These are phyloP conservation scores for Aegotheles bennettii DNA, from an alignment of 2,113 vertebrate species.

Conservation along the genomic window DNA sequence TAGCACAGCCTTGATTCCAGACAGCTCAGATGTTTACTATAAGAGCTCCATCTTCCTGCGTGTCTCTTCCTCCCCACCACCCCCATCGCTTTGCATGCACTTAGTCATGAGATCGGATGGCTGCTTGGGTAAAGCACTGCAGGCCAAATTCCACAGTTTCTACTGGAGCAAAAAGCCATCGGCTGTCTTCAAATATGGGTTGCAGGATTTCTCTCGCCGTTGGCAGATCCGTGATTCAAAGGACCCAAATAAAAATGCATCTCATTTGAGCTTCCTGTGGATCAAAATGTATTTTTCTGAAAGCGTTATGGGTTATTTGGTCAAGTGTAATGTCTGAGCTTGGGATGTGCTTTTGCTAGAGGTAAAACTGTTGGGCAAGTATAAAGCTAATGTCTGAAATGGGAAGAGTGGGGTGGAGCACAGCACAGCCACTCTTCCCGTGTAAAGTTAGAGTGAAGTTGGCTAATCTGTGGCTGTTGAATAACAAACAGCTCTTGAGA, in stretches of 20 bases:
- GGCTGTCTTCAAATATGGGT: background rate
- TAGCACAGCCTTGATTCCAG: conserved; percentile 17
- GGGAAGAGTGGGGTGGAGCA: background rate
- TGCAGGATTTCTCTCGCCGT: background rate
- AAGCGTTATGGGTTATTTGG: accelerated
- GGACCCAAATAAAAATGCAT: background rate
- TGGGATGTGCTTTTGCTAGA: background rate
- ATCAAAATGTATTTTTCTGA: background rate
- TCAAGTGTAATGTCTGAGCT: background rate
- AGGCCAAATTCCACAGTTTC: conserved; percentile 32
- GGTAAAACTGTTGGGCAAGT: background rate
- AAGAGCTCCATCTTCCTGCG: conserved; percentile 19
- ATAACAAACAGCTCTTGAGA: conserved; percentile 28
- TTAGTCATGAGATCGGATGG: conserved; percentile 30
- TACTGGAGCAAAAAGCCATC: conserved; percentile 9
- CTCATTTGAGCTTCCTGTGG: background rate
- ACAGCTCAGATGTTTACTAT: conserved; percentile 58
- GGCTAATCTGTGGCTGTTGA: background rate
- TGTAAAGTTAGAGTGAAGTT: background rate
- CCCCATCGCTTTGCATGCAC: background rate
- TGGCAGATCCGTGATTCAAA: background rate
- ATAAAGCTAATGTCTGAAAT: background rate
- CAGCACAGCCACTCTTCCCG: background rate
- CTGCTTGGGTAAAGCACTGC: background rate
- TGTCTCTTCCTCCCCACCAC: conserved; percentile 26